phyloP scores from a whole-genome alignment of 1,140 invertebrate species.

The Dendrolimus punctatus region DNA sequence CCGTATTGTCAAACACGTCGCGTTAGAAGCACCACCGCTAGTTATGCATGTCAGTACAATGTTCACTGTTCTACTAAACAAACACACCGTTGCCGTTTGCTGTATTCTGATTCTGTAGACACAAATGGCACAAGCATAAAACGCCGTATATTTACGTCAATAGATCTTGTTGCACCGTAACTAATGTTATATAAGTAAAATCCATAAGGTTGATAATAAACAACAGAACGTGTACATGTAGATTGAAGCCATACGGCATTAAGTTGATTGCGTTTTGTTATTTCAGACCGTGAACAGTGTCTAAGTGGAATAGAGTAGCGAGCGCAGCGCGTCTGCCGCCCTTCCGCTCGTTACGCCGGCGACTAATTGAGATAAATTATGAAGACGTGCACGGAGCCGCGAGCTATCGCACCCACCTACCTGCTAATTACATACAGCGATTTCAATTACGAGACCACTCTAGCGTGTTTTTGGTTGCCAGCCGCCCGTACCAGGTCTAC shows the following conservation, averaged over 20 bases:
- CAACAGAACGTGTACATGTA: no score
- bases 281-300: no score
- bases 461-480: conserved; percentile 18
- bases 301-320: conserved; percentile 13
- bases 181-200: no score
- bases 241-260: no score
- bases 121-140: no score
- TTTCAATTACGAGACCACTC: conserved; percentile 47
- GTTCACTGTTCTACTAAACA: background rate
- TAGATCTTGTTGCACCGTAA: no score
- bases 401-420: conserved; percentile 46
- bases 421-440: conserved; percentile 57
- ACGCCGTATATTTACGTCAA: no score
- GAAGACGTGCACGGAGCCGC: conserved; percentile 52
- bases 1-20: conserved; percentile 52
- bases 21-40: conserved; percentile 17
- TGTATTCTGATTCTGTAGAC: no score
- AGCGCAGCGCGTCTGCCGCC: conserved; percentile 19
- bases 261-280: no score
- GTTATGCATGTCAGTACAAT: background rate
- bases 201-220: no score
- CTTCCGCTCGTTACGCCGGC: conserved; percentile 56
- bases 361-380: conserved; percentile 67
- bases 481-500: conserved; percentile 3
- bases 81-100: no score